Base-by-base conservation (phyloP, 2,113 vertebrate genomes). In the Porphyrio hochstetteri region DNA sequence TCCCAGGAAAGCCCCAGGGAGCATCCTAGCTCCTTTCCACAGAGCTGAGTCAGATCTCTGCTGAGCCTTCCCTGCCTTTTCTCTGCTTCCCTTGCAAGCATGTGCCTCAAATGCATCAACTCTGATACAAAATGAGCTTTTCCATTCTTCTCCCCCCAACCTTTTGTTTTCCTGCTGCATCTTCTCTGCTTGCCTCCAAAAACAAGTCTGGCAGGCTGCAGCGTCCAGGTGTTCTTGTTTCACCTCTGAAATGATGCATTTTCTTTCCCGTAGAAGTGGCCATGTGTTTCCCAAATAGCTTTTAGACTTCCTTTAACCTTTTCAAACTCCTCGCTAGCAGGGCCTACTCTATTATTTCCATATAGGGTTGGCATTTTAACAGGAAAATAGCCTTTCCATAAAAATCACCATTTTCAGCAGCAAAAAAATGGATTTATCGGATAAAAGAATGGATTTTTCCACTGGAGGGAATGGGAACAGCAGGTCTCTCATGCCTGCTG, bases 241-340 rank as follows among this genome's bases (percentile, higher is more conserved):
- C 3, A 1, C 83, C 82, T 40, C 28, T 6, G 44, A 63, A 67
- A 56, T 11, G 12, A 33, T 4, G 19, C 42, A 3, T 82, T 91
- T 88, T 12, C 60, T 27, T 42, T 59, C 46, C 74, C 12, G 1
- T 1, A 9, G 44, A 50, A 72, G 79, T 2, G 10, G 44, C 59
- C 55, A 9, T 1, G 1, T 28, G 40, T 53, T 74, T 82, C 63
- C 55, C 61, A 63, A 94, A 35, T 7, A 83, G 24, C 88, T 93
- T 82, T 83, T 28, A 55, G 82, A n/a, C 35, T 92, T 94, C 5
- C 85, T 88, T 67, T 95, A 94, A 95, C 94, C 92, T 97, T 96
- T 96, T 92, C 94, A 75, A 56, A 25, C 83, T 56, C 77, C 57
- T 86, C 46, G 0, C 63, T 21, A 6, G 61, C 3, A 0, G 23